These are phyloP conservation scores for Brachionus sp. DNA, from an alignment of 1,140 invertebrate genomes.

Conservation along the genomic window DNA sequence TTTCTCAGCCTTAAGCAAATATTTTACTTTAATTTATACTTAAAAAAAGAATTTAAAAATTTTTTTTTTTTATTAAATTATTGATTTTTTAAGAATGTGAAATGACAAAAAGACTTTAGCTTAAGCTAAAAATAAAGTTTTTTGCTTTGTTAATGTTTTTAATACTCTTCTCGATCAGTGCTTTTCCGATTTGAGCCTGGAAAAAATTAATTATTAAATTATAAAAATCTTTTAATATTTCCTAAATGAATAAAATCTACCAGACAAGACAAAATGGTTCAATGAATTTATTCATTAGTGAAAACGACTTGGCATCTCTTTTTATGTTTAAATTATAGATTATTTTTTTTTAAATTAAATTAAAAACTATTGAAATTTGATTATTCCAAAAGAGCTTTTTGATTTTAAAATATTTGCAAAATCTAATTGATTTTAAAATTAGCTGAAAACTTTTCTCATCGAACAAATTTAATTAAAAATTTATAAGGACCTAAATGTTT, in stretches of 20 bases:
- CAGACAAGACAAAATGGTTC: not conserved
- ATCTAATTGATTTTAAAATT: not conserved
- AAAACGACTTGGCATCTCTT: not conserved
- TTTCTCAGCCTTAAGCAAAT: not conserved
- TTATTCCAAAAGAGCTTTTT: not conserved
- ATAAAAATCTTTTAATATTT: no score
- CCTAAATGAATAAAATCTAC: no score
- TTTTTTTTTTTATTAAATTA: not conserved
- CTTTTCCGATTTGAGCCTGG: not conserved
- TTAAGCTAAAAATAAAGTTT: not conserved
- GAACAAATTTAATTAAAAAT: not conserved
- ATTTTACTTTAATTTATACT: not conserved
- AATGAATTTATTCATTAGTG: not conserved
- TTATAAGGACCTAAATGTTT: not conserved
- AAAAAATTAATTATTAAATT: not conserved
- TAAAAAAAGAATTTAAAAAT: not conserved
- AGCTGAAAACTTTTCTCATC: not conserved
- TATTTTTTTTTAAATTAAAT: not conserved
- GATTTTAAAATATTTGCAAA: not conserved
- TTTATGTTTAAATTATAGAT: not conserved
- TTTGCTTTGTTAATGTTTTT: not conserved
- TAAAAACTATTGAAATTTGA: not conserved
- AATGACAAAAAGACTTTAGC: not conserved
- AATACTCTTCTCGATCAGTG: not conserved
- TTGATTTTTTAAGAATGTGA: not conserved